These are phyloP conservation scores for Labeo calbasu DNA, from an alignment of 2,797 vertebrate species.

Conservation along the genomic window DNA sequence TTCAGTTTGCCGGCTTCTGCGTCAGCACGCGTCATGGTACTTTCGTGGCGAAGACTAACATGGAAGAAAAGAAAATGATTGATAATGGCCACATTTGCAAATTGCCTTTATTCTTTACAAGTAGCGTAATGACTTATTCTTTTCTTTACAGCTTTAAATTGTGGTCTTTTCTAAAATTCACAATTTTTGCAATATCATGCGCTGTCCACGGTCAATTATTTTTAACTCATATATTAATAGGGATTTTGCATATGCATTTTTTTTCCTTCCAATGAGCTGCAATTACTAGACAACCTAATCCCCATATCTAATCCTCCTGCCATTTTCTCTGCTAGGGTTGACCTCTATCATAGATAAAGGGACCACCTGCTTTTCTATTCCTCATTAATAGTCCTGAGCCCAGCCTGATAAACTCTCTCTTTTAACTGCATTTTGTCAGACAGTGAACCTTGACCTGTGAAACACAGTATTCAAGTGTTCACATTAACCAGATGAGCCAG, in stretches of 20 bases:
- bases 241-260: constrained; percentile 64
- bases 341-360: constrained; percentile 77
- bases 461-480: constrained; percentile 46
- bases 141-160: neutral
- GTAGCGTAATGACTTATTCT: constrained; percentile 33
- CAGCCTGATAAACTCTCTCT: constrained; percentile 67
- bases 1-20: too few relatives aligned
- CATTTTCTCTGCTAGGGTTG: constrained; percentile 68
- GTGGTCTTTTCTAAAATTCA: constrained; percentile 17
- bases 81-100: neutral
- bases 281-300: constrained; percentile 78
- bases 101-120: neutral
- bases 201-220: constrained; percentile 56
- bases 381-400: constrained; percentile 65
- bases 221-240: constrained; percentile 68
- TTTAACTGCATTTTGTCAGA: constrained; percentile 66
- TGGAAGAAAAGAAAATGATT: neutral
- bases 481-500: constrained; percentile 33
- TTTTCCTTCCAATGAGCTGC: constrained; percentile 63
- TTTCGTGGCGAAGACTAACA: too few relatives aligned
- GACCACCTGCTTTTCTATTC: constrained; percentile 66
- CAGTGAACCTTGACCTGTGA: constrained; percentile 55
- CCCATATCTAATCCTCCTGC: constrained; percentile 68
- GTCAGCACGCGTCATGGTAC: too few relatives aligned
- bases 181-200: constrained; percentile 65